Conservation (phyloP, 2,888 invertebrate species). For the Notocelia uddmanniana region DNA sequence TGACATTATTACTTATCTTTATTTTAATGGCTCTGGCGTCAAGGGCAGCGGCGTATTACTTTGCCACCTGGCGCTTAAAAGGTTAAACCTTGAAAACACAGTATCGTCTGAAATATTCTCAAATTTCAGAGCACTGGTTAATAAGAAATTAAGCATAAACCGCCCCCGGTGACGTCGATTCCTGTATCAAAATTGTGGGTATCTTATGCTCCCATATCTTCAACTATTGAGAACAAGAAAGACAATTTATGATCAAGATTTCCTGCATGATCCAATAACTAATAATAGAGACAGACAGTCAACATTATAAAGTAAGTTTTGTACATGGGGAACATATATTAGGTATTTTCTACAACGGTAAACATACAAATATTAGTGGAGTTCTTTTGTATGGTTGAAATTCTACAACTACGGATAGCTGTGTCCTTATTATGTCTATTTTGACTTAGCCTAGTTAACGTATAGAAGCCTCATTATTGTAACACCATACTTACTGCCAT, state of each 20-base stretch:
- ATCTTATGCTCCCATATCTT: not conserved
- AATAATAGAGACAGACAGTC: no score
- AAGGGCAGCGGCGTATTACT: no score
- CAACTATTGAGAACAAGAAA: not conserved
- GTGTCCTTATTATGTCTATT: conserved; percentile 47
- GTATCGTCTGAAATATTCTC: no score
- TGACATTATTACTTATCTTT: no score
- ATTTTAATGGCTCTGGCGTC: no score
- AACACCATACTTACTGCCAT: conserved; percentile 38
- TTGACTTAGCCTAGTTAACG: conserved; percentile 46
- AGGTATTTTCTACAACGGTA: not conserved
- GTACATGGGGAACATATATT: conserved; percentile 8
- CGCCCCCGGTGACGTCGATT: no score
- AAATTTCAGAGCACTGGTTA: not conserved
- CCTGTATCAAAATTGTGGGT: no score
- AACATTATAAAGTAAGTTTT: not conserved
- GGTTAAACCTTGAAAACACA: no score
- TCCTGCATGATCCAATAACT: not conserved
- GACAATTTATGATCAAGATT: not conserved
- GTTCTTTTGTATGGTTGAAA: conserved; percentile 11
- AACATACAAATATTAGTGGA: not conserved
- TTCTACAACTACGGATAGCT: conserved; percentile 35
- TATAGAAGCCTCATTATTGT: conserved; percentile 48
- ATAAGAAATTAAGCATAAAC: not conserved
- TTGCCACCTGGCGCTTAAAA: no score